These are phyloP conservation scores for Silurus glanis DNA, from an alignment of 2,113 vertebrate species.

Conservation along the genomic window DNA sequence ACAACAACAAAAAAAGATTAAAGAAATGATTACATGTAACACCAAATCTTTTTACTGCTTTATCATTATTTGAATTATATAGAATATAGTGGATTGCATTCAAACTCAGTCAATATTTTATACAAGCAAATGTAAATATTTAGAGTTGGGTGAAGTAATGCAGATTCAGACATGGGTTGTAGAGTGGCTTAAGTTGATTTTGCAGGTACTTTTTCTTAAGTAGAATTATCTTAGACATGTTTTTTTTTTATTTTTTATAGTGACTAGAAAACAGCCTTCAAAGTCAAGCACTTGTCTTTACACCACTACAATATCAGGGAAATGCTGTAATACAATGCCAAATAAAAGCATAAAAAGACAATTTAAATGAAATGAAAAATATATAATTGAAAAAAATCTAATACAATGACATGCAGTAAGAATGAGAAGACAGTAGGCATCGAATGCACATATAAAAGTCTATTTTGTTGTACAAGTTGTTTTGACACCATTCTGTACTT, in stretches of 20 bases:
- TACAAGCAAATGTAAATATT: slow-evolving; percentile 37
- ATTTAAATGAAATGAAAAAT: background rate
- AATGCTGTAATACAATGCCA: background rate
- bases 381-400: background rate
- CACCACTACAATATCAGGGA: background rate
- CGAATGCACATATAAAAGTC: background rate
- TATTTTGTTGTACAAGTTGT: background rate
- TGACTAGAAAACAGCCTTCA: background rate
- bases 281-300: background rate
- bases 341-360: background rate
- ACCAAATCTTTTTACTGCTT: background rate
- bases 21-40: background rate
- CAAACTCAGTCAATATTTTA: background rate
- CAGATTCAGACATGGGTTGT: background rate
- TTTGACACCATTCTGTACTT: background rate
- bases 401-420: background rate
- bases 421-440: background rate
- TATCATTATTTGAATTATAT: background rate
- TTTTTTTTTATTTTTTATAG: background rate
- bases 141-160: background rate
- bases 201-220: background rate
- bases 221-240: background rate
- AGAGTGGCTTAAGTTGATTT: background rate
- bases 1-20: slow-evolving; percentile 10
- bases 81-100: background rate